Evolutionary conservation across 1,140 invertebrate species (phyloP).

Genomic region (Euwallacea fornicatus): DNA sequence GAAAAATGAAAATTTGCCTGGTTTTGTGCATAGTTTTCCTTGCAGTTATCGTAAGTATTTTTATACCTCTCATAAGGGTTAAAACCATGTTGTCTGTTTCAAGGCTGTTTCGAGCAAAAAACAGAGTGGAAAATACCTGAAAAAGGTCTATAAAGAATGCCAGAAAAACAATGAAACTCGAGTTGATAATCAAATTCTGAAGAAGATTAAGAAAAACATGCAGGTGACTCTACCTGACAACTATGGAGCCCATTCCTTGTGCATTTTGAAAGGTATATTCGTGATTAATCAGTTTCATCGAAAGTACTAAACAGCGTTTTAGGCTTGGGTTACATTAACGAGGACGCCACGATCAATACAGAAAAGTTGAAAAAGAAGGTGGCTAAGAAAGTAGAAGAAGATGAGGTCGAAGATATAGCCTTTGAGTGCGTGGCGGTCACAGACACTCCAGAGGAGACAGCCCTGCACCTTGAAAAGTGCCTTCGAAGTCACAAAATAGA

Average conservation of each 20-base stretch:
- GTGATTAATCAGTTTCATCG: background rate
- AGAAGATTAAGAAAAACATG: slow-evolving; percentile 22
- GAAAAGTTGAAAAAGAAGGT: slow-evolving; percentile 12
- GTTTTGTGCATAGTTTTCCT: background rate
- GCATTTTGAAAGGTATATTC: slow-evolving; percentile 17
- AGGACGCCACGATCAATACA: slow-evolving; percentile 22
- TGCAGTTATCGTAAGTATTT: background rate
- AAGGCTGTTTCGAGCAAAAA: too few relatives aligned
- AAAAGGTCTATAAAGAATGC: slow-evolving; percentile 27
- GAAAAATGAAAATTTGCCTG: background rate
- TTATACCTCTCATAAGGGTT: background rate
- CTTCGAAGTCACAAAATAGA: slow-evolving; percentile 5
- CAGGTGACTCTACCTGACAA: slow-evolving; percentile 12
- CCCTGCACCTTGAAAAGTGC: slow-evolving; percentile 22
- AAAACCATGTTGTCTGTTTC: too few relatives aligned
- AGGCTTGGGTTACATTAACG: slow-evolving; percentile 14
- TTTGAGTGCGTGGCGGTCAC: slow-evolving; percentile 1
- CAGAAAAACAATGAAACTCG: slow-evolving; percentile 25
- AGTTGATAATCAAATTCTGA: slow-evolving; percentile 15
- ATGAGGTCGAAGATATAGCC: slow-evolving; percentile 15
- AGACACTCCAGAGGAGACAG: slow-evolving; percentile 16
- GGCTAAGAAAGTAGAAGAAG: background rate
- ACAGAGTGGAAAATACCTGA: background rate
- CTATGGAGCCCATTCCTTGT: slow-evolving; percentile 19
- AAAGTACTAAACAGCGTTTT: background rate